Conservation (phyloP, 2,113 vertebrate species). For the Stigmatopora argus region DNA sequence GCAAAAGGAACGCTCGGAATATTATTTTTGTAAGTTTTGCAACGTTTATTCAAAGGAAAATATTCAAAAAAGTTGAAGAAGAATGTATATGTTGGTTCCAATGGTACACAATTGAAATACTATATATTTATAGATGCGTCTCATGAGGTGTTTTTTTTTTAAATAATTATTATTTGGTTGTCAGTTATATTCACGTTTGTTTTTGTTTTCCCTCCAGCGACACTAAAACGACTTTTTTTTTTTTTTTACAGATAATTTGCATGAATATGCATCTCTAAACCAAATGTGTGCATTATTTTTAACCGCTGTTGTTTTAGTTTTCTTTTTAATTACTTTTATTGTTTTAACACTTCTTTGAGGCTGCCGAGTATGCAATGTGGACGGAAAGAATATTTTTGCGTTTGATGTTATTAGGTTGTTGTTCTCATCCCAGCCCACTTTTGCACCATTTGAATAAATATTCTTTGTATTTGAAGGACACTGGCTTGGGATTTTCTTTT, state of each 20-base stretch:
- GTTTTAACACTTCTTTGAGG: constrained; percentile 40
- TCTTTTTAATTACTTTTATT: constrained; percentile 23
- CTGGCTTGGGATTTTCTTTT: constrained; percentile 2
- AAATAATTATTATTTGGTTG: neutral
- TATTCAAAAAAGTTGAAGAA: constrained; percentile 46
- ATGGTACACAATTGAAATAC: constrained; percentile 60
- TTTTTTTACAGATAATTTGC: neutral
- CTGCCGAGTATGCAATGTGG: constrained; percentile 68
- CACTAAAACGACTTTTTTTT: neutral
- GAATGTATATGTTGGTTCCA: constrained; percentile 62
- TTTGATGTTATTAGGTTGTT: constrained; percentile 52
- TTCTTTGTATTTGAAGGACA: constrained; percentile 71
- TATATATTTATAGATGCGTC: constrained; percentile 73
- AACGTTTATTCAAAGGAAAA: constrained; percentile 61
- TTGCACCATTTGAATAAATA: constrained; percentile 81
- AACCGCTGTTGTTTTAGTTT: constrained; percentile 38
- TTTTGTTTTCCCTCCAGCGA: constrained; percentile 19
- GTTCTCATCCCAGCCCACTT: constrained; percentile 32
- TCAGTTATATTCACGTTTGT: neutral
- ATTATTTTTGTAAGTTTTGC: constrained; percentile 78
- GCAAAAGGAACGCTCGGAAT: constrained; percentile 52
- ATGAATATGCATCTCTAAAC: constrained; percentile 52
- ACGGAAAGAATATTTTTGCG: constrained; percentile 66
- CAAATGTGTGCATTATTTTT: constrained; percentile 61
- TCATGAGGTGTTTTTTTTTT: constrained; percentile 54